Conservation (phyloP, 2,888 invertebrate species). For the Tiliacea aurago region DNA sequence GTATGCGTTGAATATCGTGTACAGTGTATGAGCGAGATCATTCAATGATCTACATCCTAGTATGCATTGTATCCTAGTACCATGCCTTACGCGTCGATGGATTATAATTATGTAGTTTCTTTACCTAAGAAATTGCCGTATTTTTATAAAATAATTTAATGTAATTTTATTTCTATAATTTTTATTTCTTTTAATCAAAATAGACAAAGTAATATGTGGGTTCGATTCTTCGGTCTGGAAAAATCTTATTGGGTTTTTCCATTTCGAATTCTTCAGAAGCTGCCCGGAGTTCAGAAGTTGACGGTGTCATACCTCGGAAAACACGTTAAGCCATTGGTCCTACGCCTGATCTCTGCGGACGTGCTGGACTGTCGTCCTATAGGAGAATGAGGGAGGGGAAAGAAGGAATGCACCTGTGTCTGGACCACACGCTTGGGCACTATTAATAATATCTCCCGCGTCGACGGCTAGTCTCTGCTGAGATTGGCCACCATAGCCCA, state of each 20-base stretch:
- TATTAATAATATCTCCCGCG: not conserved
- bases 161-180: not conserved
- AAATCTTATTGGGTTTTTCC: not conserved
- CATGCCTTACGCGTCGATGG: not conserved
- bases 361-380: not conserved
- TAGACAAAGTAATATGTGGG: not conserved
- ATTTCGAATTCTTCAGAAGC: too few relatives aligned
- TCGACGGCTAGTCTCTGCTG: not conserved
- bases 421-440: not conserved
- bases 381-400: not conserved
- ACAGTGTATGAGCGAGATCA: slow-evolving; percentile 5
- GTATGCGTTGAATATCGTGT: slow-evolving; percentile 9
- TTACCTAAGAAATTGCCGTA: too few relatives aligned
- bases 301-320: not conserved
- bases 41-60: slow-evolving; percentile 22
- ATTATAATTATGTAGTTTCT: not conserved
- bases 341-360: not conserved
- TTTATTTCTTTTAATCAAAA: not conserved
- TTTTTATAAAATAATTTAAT: too few relatives aligned
- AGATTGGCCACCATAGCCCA: not conserved
- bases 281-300: not conserved
- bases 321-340: not conserved
- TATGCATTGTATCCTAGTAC: slow-evolving; percentile 22
- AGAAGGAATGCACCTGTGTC: not conserved
- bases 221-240: too few relatives aligned